These are phyloP conservation scores for Andrena bicolor DNA, from an alignment of 2,888 invertebrate species.

Conservation along the genomic window DNA sequence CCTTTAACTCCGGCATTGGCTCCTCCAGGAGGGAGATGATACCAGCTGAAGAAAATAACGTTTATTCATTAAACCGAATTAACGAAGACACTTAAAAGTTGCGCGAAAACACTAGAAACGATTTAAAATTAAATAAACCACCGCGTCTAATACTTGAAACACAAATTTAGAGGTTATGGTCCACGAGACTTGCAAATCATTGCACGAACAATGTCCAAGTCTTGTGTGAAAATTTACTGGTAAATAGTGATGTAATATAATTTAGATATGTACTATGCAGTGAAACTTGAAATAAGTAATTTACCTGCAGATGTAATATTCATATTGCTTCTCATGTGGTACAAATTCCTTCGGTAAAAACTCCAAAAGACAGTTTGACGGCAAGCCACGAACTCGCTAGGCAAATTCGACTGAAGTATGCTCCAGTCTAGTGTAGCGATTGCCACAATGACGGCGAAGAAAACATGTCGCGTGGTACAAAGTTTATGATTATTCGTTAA, in stretches of 20 bases:
- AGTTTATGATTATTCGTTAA: not conserved
- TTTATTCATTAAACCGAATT: not conserved
- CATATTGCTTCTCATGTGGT: constrained; percentile 75
- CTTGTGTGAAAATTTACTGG: constrained; percentile 19
- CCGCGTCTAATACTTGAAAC: constrained; percentile 12
- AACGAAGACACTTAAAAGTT: not conserved
- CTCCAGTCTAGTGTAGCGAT: too few relatives aligned
- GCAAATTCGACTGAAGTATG: constrained; percentile 56
- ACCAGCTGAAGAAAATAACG: constrained; percentile 88
- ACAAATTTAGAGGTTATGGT: constrained; percentile 75
- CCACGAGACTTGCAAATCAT: constrained; percentile 81
- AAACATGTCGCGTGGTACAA: not conserved
- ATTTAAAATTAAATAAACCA: constrained; percentile 19
- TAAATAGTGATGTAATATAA: constrained; percentile 20
- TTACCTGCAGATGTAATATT: constrained; percentile 85
- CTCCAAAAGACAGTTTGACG: constrained; percentile 37
- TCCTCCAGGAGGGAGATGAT: constrained; percentile 98
- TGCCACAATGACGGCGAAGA: too few relatives aligned
- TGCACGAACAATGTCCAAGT: constrained; percentile 42
- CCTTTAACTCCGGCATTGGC: constrained; percentile 96
- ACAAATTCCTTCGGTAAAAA: constrained; percentile 41
- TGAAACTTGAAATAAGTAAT: constrained; percentile 8
- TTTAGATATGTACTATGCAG: not conserved
- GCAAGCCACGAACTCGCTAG: constrained; percentile 48
- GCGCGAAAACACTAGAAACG: not conserved